Percentiles rank a stretch among this genome's conserved stretches.
Evolutionary conservation across 2,113 vertebrate species (phyloP).

Genomic region (Circaetus cinerascens): DNA sequence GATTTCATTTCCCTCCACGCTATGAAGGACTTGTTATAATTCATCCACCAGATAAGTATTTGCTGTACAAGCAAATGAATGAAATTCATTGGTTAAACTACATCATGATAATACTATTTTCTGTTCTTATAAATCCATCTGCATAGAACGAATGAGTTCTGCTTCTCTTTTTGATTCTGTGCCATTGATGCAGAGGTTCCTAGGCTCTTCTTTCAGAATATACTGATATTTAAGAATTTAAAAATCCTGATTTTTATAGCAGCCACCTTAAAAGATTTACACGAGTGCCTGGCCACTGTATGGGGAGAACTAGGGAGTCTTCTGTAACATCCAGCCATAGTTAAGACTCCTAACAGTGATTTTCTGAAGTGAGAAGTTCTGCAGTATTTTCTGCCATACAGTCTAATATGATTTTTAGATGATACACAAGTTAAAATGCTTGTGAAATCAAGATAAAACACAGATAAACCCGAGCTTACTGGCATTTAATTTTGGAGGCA

Average conservation of each 20-base stretch:
- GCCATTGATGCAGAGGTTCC: background rate
- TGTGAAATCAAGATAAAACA: background rate
- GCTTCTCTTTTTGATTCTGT: background rate
- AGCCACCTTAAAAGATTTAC: background rate
- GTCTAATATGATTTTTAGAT: background rate
- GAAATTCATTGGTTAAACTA: background rate
- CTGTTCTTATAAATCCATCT: background rate
- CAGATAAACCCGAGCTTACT: background rate
- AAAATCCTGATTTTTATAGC: background rate
- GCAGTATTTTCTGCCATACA: background rate
- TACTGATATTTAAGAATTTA: background rate
- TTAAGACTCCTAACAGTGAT: background rate
- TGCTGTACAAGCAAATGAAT: background rate
- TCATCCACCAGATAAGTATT: background rate
- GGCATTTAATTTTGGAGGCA: background rate
- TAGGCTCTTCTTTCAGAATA: background rate
- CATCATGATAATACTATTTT: background rate
- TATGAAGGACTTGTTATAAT: background rate
- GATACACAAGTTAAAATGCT: background rate
- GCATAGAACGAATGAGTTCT: background rate
- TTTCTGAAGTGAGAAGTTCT: background rate
- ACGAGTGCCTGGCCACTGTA: rapidly evolving
- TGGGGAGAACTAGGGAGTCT: background rate
- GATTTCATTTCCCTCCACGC: background rate
- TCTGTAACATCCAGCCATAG: background rate